These are phyloP conservation scores for Hiodon tergisus DNA, from an alignment of 2,113 vertebrate species.

Conservation along the genomic window DNA sequence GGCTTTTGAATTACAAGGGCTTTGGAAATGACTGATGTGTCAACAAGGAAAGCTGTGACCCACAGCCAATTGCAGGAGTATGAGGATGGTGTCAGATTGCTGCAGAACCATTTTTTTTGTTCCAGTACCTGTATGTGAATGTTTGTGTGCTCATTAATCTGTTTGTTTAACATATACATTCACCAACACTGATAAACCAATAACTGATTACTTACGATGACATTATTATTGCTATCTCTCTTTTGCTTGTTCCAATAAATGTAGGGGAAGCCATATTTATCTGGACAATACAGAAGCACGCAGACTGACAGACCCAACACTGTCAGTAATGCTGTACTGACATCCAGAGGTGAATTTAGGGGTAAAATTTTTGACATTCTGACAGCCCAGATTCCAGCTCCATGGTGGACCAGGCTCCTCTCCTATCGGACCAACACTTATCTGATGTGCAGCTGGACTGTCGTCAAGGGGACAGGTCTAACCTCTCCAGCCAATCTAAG, in stretches of 20 bases:
- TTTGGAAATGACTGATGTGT: no score
- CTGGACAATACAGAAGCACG: no score
- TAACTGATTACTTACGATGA: no score
- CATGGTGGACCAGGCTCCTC: slow-evolving; percentile 50
- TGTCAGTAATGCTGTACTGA: neutral
- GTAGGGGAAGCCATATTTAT: no score
- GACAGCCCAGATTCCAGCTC: slow-evolving; percentile 28
- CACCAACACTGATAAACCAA: no score
- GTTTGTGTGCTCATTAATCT: neutral
- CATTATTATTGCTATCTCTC: neutral
- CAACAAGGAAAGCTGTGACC: no score
- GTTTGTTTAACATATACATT: neutral
- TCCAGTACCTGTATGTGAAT: neutral
- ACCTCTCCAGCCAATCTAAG: slow-evolving; percentile 19
- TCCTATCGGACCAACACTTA: slow-evolving; percentile 59
- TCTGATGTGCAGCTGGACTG: slow-evolving; percentile 46
- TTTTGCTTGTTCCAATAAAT: neutral
- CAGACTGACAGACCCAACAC: no score
- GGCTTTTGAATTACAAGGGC: no score
- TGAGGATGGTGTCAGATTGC: no score
- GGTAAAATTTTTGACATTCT: slow-evolving; percentile 60
- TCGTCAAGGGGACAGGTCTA: slow-evolving; percentile 28
- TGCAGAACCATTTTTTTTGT: no score
- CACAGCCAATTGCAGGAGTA: no score
- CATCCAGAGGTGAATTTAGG: neutral